Percentiles rank a stretch among this genome's conserved stretches.
Conservation (phyloP, 64 coral and sea anemone species). For the Actinia tenebrosa region DNA sequence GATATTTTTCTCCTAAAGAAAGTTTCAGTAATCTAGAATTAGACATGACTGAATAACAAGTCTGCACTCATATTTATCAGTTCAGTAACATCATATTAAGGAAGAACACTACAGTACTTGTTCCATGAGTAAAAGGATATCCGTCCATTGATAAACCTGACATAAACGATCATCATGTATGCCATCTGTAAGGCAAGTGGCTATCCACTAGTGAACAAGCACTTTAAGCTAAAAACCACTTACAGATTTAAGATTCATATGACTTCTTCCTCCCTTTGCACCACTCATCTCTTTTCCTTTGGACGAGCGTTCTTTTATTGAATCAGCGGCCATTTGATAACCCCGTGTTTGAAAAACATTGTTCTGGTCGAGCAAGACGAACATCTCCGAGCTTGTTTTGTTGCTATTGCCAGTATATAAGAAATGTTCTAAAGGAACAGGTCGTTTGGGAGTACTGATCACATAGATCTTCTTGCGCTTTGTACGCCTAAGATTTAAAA, state of each 20-base stretch:
- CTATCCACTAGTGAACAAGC: neutral
- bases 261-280: constrained; percentile 48
- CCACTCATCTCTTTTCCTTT: constrained; percentile 84
- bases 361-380: constrained; percentile 72
- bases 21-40: neutral
- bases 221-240: neutral
- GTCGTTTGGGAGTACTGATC: constrained; percentile 88
- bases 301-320: constrained; percentile 67
- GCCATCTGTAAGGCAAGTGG: too few species aligned
- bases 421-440: constrained; percentile 83
- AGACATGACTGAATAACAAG: neutral
- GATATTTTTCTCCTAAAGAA: constrained; percentile 73
- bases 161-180: too few species aligned
- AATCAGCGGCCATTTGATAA: constrained; percentile 75
- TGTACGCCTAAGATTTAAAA: constrained; percentile 47
- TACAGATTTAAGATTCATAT: constrained; percentile 67
- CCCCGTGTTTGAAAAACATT: constrained; percentile 76
- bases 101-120: too few species aligned
- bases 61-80: too few species aligned
- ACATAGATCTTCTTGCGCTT: constrained; percentile 92
- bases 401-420: constrained; percentile 97
- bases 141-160: too few species aligned
- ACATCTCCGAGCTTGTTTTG: constrained; percentile 88
- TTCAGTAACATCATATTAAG: too few species aligned
- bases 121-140: too few species aligned